Evolutionary conservation across 1,140 invertebrate species (phyloP), one percentile per base, ranked within the genome.

Genomic region (Euwallacea similis): DNA sequence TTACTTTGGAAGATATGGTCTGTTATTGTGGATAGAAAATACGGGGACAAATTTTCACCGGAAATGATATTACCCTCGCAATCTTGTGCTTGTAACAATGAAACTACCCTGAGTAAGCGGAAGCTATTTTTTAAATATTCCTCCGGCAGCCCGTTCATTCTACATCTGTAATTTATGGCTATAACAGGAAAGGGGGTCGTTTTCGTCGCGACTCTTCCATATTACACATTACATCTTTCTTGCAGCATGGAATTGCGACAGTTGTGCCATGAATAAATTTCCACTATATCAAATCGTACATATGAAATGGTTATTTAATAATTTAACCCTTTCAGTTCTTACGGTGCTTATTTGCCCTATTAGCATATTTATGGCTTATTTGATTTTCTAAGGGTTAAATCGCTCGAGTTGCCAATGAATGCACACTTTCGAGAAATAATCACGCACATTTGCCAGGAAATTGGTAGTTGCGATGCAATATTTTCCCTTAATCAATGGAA

Each of bases 81-180:
- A 69, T 69, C 66, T 69, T 69, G 58, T 69, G 42, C 58, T 69
- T 69, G 56, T 61, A 69, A 69, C 66, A 69, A 69, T 69, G 66
- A 56, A 58, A 59, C 54, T 61, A 59, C 56, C 66, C 66, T 69
- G 66, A 69, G 41, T 59, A 69, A 69, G 66, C 66, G 66, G 66
- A 69, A 60, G 56, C 58, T 42, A 69, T 69, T 69, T 69, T 69
- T 69, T 69, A 69, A 69, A 69, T 69, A 69, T 69, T 69, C 61
- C 66, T 69, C 56, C 33, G 42, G 56, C 56, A 69, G 66, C 55
- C 42, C 42, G 65, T 67, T 67, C 42, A 4, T 54, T 42, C 66
- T 60, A 53, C 42, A 53, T 41, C n/a, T 50, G 16, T 61, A 69
- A 67, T 69, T 69, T 69, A 69, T 69, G 7, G 58, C 21, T 33